Evolutionary conservation across 2,113 vertebrate genomes (phyloP).

Genomic region (Anolis sagrei): DNA sequence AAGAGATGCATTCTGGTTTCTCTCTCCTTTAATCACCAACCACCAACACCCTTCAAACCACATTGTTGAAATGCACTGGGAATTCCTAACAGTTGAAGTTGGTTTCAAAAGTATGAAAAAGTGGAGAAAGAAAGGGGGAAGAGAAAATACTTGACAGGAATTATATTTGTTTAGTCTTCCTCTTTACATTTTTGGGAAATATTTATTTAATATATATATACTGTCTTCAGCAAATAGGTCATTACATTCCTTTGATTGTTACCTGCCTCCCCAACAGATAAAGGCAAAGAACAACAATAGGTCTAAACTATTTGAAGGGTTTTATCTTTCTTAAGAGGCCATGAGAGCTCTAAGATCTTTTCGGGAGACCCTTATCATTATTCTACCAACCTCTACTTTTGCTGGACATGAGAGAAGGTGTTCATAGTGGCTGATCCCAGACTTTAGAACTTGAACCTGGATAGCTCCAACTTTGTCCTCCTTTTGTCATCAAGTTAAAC

Average conservation of each 20-base stretch:
- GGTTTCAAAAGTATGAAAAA: rapidly evolving
- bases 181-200: neutral
- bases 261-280: neutral
- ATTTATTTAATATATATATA: neutral
- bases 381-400: no score
- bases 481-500: no score
- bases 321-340: neutral
- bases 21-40: neutral
- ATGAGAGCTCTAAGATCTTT: no score
- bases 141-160: neutral
- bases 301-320: no score
- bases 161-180: neutral
- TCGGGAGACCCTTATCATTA: no score
- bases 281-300: neutral
- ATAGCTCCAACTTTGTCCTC: no score
- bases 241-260: no score
- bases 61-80: rapidly evolving
- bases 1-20: rapidly evolving
- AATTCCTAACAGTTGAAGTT: rapidly evolving
- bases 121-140: neutral
- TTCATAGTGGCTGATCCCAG: no score
- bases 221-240: no score
- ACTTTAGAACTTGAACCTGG: no score
- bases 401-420: no score
- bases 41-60: rapidly evolving